These are phyloP conservation scores for Menidia beryllina DNA, from an alignment of 2,113 vertebrate genomes.

Conservation along the genomic window DNA sequence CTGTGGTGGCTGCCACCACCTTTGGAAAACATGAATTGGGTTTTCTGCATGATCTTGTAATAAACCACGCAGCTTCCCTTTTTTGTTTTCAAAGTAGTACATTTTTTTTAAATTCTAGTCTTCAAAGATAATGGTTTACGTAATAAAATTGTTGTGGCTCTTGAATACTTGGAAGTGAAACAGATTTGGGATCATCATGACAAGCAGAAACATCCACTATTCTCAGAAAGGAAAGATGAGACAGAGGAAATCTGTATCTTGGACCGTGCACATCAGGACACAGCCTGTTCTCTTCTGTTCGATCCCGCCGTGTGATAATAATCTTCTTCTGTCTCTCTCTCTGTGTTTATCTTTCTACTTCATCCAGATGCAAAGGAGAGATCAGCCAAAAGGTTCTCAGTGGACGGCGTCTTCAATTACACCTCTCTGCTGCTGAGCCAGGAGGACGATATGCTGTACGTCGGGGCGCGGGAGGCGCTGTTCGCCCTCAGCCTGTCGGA, in stretches of 20 bases:
- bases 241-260: background rate
- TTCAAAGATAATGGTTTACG: too few relatives aligned
- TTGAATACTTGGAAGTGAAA: too few relatives aligned
- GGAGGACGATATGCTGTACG: slow-evolving; percentile 87
- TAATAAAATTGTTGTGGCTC: too few relatives aligned
- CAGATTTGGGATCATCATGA: too few relatives aligned
- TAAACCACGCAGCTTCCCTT: too few relatives aligned
- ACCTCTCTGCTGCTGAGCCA: slow-evolving; percentile 90
- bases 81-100: too few relatives aligned
- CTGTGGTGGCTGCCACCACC: too few relatives aligned
- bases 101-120: too few relatives aligned
- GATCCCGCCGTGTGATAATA: slow-evolving; percentile 21
- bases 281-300: slow-evolving; percentile 22
- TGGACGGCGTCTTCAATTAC: slow-evolving; percentile 86
- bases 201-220: background rate
- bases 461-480: slow-evolving; percentile 89
- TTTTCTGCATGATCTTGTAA: too few relatives aligned
- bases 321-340: slow-evolving; percentile 28
- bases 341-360: slow-evolving; percentile 3
- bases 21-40: too few relatives aligned
- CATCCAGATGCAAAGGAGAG: slow-evolving; percentile 83
- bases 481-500: slow-evolving; percentile 87
- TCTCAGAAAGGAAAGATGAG: background rate
- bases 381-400: slow-evolving; percentile 83
- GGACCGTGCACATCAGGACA: slow-evolving; percentile 12